Evolutionary conservation across 1,140 invertebrate species (phyloP).

Genomic region (Dreissena polymorpha): DNA sequence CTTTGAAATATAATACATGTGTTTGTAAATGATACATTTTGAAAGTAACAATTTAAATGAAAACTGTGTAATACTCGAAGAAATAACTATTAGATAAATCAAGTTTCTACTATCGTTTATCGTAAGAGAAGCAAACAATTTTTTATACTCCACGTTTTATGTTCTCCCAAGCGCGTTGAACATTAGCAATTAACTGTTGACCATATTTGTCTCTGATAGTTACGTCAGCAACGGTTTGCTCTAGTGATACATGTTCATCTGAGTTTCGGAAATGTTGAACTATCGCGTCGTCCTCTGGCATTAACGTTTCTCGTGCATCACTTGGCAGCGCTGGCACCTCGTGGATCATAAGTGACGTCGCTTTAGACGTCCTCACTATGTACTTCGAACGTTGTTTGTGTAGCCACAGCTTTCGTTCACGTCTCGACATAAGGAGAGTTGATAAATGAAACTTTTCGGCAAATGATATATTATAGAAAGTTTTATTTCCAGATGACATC

Average conservation of each 20-base stretch:
- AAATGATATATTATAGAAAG: neutral
- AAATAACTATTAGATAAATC: too few relatives aligned
- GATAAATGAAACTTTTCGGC: constrained; percentile 20
- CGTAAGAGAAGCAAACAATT: neutral
- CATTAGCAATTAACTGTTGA: neutral
- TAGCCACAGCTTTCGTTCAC: constrained; percentile 14
- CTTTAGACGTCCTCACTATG: constrained; percentile 9
- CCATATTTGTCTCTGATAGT: neutral
- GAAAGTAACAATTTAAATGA: too few relatives aligned
- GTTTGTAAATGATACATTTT: too few relatives aligned
- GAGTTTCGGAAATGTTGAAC: constrained; percentile 51
- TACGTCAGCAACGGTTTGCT: neutral
- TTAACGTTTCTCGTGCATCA: neutral
- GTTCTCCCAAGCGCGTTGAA: neutral
- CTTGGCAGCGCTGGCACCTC: neutral
- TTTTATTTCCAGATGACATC: constrained; percentile 22
- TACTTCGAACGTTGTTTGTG: constrained; percentile 18
- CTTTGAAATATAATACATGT: too few relatives aligned
- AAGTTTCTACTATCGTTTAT: too few relatives aligned
- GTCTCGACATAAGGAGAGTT: constrained; percentile 28
- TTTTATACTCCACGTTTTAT: neutral
- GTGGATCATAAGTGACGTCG: constrained; percentile 21
- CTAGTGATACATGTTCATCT: neutral
- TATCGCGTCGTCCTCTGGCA: neutral
- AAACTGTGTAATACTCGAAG: too few relatives aligned